Conservation (phyloP, 2,797 vertebrate genomes). For the Brotula barbata region DNA sequence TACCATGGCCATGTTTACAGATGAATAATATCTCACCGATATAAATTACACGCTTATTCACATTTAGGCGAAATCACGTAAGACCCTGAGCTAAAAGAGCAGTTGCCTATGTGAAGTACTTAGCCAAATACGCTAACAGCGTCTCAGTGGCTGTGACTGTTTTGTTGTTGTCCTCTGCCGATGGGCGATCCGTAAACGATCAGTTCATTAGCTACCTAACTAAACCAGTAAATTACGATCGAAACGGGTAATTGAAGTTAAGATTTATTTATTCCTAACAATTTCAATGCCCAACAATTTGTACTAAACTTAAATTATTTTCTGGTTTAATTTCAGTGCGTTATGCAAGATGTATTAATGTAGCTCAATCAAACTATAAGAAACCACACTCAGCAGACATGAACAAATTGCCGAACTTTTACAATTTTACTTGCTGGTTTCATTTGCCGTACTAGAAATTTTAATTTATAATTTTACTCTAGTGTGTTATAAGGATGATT, state of each 20-base stretch:
- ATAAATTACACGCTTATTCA: conserved; percentile 9
- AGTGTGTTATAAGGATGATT: no score
- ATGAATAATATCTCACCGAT: conserved; percentile 19
- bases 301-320: no score
- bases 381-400: no score
- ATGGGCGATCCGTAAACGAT: conserved; percentile 44
- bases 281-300: no score
- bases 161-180: conserved; percentile 82
- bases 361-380: no score
- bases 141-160: conserved; percentile 65
- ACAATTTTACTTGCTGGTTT: no score
- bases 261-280: not conserved
- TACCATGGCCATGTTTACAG: conserved; percentile 33
- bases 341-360: no score
- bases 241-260: not conserved
- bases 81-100: conserved; percentile 11
- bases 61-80: conserved; percentile 20
- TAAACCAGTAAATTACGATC: not conserved
- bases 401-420: no score
- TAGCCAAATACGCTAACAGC: conserved; percentile 70
- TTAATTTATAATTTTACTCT: no score
- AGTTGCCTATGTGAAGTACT: conserved; percentile 57
- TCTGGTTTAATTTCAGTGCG: no score
- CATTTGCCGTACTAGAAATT: no score
- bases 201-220: not conserved